A percentile compares a stretch with the other conserved stretches of the same genome.
Conservation (phyloP, 2,797 vertebrate genomes). For the Cirrhinus molitorella region DNA sequence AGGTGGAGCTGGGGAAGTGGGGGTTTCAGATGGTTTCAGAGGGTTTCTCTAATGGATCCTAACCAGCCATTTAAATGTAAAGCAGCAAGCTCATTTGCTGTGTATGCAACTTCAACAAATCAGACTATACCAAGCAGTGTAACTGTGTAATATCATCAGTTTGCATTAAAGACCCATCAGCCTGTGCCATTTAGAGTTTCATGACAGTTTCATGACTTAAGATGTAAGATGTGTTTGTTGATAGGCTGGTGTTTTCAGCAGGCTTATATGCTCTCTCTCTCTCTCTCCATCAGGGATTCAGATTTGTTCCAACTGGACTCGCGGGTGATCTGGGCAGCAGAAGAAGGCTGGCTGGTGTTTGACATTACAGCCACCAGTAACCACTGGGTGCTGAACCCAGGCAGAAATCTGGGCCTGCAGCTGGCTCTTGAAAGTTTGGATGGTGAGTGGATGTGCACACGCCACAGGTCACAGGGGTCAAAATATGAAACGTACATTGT, state of each 20-base stretch:
- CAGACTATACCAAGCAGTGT: too few relatives aligned
- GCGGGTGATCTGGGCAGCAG: conserved; percentile 94
- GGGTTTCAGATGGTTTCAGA: too few relatives aligned
- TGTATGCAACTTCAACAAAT: too few relatives aligned
- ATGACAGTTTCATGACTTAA: too few relatives aligned
- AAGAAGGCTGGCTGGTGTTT: conserved; percentile 98
- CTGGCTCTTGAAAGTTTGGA: conserved; percentile 89
- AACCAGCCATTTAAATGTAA: too few relatives aligned
- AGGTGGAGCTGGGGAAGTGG: too few relatives aligned
- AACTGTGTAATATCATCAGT: too few relatives aligned
- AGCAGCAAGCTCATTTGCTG: too few relatives aligned
- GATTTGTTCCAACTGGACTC: conserved; percentile 94
- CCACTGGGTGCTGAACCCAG: conserved; percentile 97
- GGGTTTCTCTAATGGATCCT: too few relatives aligned
- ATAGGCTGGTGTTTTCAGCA: conserved; percentile 11
- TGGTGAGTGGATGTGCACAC: conserved; percentile 78
- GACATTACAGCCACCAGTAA: conserved; percentile 97
- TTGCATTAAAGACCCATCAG: too few relatives aligned
- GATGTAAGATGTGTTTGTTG: not conserved
- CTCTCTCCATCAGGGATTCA: conserved; percentile 82
- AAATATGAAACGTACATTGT: not conserved
- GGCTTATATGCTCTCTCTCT: conserved; percentile 46
- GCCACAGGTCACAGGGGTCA: not conserved
- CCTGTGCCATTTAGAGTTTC: too few relatives aligned
- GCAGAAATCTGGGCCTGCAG: conserved; percentile 93